phyloP scores from a whole-genome alignment of 2,797 vertebrate genomes.

The Circus cinereus region DNA sequence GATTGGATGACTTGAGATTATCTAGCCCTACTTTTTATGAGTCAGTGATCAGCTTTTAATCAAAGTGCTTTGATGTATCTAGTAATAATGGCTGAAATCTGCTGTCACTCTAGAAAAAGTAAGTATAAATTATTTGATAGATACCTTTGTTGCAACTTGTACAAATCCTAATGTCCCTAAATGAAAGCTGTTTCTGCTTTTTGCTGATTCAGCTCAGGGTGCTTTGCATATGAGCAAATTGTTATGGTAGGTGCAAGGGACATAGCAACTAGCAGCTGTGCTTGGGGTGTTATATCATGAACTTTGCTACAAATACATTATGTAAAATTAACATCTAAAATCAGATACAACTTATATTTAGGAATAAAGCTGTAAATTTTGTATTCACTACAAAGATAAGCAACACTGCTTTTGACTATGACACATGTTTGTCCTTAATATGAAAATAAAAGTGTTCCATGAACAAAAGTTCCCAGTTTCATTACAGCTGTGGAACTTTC shows the following conservation, averaged over 20 bases:
- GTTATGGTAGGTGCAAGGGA: not conserved
- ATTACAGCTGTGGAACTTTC: slow-evolving; percentile 41
- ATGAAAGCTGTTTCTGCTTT: not conserved
- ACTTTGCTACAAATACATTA: not conserved
- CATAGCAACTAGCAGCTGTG: not conserved
- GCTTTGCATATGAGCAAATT: not conserved
- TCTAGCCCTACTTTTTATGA: not conserved
- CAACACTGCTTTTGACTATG: not conserved
- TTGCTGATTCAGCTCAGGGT: not conserved
- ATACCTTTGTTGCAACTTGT: not conserved
- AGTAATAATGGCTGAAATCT: not conserved
- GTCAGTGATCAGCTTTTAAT: not conserved
- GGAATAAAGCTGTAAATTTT: not conserved
- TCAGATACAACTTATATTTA: not conserved
- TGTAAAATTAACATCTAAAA: not conserved
- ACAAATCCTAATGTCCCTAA: not conserved
- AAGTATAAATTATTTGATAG: not conserved
- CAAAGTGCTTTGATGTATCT: not conserved
- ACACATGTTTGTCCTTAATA: not conserved
- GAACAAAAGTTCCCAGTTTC: not conserved
- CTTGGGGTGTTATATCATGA: not conserved
- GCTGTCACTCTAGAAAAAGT: not conserved
- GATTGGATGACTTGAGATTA: not conserved
- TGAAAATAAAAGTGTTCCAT: not conserved
- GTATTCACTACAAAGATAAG: not conserved